Base-by-base conservation (phyloP, 1,140 invertebrate species). In the Aphis gossypii region DNA sequence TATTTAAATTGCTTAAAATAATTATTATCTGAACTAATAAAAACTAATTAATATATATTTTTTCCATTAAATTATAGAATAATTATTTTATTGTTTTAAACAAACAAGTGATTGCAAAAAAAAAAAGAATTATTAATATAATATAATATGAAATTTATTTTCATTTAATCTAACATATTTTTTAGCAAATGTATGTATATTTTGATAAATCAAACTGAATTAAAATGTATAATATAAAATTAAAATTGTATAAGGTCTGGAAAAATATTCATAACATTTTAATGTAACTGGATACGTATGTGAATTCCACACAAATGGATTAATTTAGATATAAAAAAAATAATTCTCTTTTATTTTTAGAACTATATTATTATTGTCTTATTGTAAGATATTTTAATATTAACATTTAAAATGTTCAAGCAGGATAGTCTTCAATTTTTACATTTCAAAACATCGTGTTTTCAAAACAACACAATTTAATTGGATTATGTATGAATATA, bases 401-500 rank as follows among this genome's bases (percentile, higher is more conserved):
- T 68, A 76, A 6, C n/a, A n/a, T 76, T 76, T 68, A 76, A 76
- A 76, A 6, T n/a, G 30, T 76, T 76, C 60, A 76, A 76, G n/a
- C n/a, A 5, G 60, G n/a, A 76, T n/a, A 35, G 60, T 76, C 14
- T 68, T 76, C n/a, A 76, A 76, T n/a, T n/a, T 60, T n/a, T 76
- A 76, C 11, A n/a, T 76, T 76, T 76, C 11, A 76, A 76, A 76
- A 76, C 60, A 76, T 76, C 14, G n/a, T 14, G 14, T 76, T 76
- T 76, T 4, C 3, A 76, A 76, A 76, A 18, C 54, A 68, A n/a
- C 14, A 18, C 14, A n/a, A n/a, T 76, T 76, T 76, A 76, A 76
- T 76, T 76, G 60, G 60, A 76, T 76, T 76, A 76, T 76, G n/a
- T 76, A n/a, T 76, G 60, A n/a, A n/a, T 76, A n/a, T 76, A 76